Percentiles rank a stretch among this genome's conserved stretches.
Evolutionary conservation across 1,140 invertebrate genomes (phyloP).

Genomic region (Drosophila paulistorum): DNA sequence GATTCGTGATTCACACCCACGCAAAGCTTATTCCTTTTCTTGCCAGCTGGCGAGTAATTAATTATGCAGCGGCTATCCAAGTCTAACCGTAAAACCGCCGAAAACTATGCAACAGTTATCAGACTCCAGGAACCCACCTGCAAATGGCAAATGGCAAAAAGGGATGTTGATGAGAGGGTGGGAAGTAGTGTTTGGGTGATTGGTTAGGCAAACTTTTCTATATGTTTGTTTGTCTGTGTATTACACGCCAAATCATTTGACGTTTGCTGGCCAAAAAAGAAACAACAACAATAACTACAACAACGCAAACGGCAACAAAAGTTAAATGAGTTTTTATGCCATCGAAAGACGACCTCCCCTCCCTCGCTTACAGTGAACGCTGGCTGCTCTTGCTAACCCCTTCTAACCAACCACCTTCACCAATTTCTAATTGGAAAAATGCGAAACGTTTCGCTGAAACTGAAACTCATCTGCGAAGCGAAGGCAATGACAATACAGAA

Average conservation of each 20-base stretch:
- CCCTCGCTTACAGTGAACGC: not conserved
- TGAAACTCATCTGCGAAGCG: slow-evolving; percentile 29
- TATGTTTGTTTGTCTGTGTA: slow-evolving; percentile 37
- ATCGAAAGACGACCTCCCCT: not conserved
- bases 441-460: slow-evolving; percentile 40
- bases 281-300: not conserved
- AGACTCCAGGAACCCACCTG: slow-evolving; percentile 32
- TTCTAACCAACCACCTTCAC: not conserved
- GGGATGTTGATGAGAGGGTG: not conserved
- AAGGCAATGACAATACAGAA: slow-evolving; percentile 78
- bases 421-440: slow-evolving; percentile 76
- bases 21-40: slow-evolving; percentile 17
- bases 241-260: slow-evolving; percentile 65
- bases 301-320: slow-evolving; percentile 36
- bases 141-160: slow-evolving; percentile 11
- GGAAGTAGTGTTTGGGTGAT: not conserved
- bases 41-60: slow-evolving; percentile 59
- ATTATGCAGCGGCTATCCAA: slow-evolving; percentile 56
- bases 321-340: slow-evolving; percentile 79
- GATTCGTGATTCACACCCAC: not conserved
- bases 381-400: not conserved
- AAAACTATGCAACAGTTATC: slow-evolving; percentile 77
- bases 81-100: not conserved
- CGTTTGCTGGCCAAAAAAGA: slow-evolving; percentile 62
- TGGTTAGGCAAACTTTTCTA: slow-evolving; percentile 44